Evolutionary conservation across 2,888 invertebrate genomes (phyloP), one percentile per base, ranked within the genome.

Genomic region (Scotopteryx bipunctaria): DNA sequence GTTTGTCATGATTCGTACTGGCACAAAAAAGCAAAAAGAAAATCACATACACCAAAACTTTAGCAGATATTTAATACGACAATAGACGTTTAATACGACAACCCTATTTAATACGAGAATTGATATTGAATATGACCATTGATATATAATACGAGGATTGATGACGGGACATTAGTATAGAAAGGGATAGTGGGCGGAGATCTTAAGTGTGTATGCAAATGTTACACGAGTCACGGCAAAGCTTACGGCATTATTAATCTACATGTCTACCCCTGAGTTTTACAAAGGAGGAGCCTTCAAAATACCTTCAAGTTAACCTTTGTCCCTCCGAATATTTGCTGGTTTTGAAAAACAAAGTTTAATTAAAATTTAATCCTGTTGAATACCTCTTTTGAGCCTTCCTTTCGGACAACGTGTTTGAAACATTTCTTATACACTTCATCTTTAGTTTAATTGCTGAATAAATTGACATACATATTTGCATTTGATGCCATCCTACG

Each of bases 291-390:
- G 9, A 27, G n/a, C 23, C 21, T 41, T 19, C 8, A 11, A 25
- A 29, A 40, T 9, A 19, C 32, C 40, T 35, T 35, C 11, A 27
- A 13, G 15, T 14, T 40, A 11, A 33, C 16, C 23, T 13, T 13
- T 32, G 16, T 21, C 21, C 9, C 9, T 15, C 40, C 27, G 25
- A 25, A 47, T 40, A 47, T 40, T 47, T 40, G 23, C 21, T 11
- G 40, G 33, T 19, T 27, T 5, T 19, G 27, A 38, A 47, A 41
- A 33, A n/a, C 47, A 29, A 36, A 49, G 37, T 35, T 38, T 46
- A 33, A 53, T 51, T 48, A 38, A 56, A 45, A 48, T 52, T 32
- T 45, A 48, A 45, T 43, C 31, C 31, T 36, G 8, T 25, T 36
- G 31, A 44, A 44, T 42, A 52, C 35, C 41, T 48, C 13, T 41